Conservation (phyloP, 2,797 vertebrate species). For the Psittacula echo region DNA sequence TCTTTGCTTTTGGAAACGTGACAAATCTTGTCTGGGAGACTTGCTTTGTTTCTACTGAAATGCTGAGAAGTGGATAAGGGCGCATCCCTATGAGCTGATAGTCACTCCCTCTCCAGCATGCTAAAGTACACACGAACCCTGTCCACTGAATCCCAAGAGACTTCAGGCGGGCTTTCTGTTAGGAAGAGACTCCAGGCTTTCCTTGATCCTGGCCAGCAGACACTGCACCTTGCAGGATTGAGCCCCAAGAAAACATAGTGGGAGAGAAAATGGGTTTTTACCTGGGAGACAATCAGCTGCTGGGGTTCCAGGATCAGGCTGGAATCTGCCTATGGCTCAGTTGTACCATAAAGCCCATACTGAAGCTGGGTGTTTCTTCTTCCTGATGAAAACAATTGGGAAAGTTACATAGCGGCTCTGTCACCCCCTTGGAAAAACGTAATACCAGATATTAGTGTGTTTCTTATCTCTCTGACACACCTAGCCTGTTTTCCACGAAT, state of each 20-base stretch:
- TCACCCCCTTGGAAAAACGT: not conserved
- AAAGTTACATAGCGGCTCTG: not conserved
- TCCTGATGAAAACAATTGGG: conserved; percentile 29
- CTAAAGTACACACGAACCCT: not conserved
- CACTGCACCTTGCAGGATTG: not conserved
- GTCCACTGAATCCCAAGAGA: not conserved
- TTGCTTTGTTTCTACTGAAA: conserved; percentile 9
- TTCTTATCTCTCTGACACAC: not conserved
- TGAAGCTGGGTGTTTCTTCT: not conserved
- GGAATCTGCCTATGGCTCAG: not conserved
- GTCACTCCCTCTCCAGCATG: not conserved
- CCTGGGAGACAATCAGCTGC: not conserved
- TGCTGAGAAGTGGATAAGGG: not conserved
- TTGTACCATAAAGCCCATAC: not conserved
- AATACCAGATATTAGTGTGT: not conserved
- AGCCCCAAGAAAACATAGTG: not conserved
- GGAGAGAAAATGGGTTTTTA: not conserved
- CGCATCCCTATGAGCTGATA: fast-evolving
- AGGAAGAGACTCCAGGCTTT: not conserved
- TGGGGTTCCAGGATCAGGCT: not conserved
- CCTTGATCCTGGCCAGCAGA: not conserved
- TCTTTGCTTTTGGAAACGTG: not conserved
- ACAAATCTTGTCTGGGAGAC: not conserved
- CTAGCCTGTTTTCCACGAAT: not conserved
- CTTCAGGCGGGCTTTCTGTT: not conserved